Evolutionary conservation across 2,113 vertebrate species (phyloP).

Genomic region (Malurus melanocephalus): DNA sequence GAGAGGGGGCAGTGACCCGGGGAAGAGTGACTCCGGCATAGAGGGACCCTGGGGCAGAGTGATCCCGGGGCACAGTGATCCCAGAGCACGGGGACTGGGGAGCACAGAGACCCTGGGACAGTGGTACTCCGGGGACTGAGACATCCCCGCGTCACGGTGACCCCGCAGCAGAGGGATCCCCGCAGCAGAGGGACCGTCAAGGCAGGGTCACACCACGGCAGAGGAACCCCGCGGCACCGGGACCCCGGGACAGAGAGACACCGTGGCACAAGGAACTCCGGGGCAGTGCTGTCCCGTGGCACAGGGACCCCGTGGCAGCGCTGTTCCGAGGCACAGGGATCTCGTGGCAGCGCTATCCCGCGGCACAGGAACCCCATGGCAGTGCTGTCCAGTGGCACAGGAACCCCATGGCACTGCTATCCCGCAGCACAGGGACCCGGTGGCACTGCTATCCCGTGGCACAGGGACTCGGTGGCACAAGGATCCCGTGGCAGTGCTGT

Average conservation of each 20-base stretch:
- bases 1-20: fast-evolving
- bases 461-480: too few species aligned
- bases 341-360: too few species aligned
- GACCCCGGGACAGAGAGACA: background rate
- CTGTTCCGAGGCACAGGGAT: fast-evolving
- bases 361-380: too few species aligned
- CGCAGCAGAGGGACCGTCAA: too few species aligned
- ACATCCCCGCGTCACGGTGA: background rate
- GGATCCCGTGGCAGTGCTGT: background rate
- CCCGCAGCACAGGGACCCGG: background rate
- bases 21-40: fast-evolving
- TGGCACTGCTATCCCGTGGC: background rate
- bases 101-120: background rate
- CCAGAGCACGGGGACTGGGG: background rate
- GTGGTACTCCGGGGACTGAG: background rate
- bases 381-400: too few species aligned
- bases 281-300: too few species aligned
- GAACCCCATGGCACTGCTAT: background rate
- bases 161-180: too few species aligned
- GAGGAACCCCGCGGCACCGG: too few species aligned
- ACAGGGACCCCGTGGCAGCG: too few species aligned
- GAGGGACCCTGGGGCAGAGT: too few species aligned
- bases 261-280: too few species aligned
- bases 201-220: background rate
- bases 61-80: background rate